Conservation (phyloP, 2,888 invertebrate genomes). For the Melanchra persicariae region DNA sequence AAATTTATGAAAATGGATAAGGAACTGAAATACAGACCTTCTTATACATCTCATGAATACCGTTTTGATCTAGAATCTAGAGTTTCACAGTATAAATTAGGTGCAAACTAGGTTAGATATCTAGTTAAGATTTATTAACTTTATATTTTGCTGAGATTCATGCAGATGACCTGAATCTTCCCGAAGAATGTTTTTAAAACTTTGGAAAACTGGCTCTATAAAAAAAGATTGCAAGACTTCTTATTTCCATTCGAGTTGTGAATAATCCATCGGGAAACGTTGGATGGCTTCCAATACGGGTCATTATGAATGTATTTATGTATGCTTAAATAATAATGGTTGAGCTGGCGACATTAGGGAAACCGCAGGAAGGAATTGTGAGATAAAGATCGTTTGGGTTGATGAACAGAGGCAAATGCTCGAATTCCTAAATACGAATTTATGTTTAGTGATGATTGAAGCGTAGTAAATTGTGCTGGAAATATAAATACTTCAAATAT, state of each 20-base stretch:
- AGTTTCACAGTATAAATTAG: slow-evolving; percentile 33
- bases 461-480: background rate
- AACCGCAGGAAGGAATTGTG: slow-evolving; percentile 13
- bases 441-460: background rate
- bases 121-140: slow-evolving; percentile 51
- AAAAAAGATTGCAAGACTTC: slow-evolving; percentile 46
- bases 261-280: slow-evolving; percentile 42
- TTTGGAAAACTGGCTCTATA: slow-evolving; percentile 39
- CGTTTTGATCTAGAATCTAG: background rate
- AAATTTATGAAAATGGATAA: no score
- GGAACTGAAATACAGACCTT: no score
- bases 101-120: slow-evolving; percentile 36
- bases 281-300: slow-evolving; percentile 50
- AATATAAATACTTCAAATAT: background rate
- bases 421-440: background rate
- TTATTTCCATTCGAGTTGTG: slow-evolving; percentile 44
- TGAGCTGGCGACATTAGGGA: slow-evolving; percentile 18
- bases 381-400: slow-evolving; percentile 7
- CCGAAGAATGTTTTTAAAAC: slow-evolving; percentile 50
- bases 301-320: slow-evolving; percentile 47
- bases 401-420: background rate
- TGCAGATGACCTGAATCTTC: slow-evolving; percentile 45
- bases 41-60: slow-evolving; percentile 6
- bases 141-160: slow-evolving; percentile 43
- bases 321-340: slow-evolving; percentile 42